Conservation (phyloP, 2,113 vertebrate genomes). For the Tonatia bakeri region DNA sequence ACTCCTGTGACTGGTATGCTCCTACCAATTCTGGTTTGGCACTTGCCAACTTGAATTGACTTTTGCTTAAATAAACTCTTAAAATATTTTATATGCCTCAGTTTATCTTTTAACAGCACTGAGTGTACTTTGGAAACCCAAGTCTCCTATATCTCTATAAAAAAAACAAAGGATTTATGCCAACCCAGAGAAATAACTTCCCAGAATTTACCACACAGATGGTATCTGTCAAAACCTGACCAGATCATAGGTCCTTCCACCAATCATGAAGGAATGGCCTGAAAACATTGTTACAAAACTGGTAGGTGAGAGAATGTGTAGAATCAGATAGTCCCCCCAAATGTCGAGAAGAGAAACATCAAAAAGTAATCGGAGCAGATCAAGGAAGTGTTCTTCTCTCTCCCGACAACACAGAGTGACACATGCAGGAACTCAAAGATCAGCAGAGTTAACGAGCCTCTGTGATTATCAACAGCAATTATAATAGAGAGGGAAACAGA, state of each 20-base stretch:
- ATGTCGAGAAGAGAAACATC: background rate
- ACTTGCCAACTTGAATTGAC: background rate
- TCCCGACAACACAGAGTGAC: background rate
- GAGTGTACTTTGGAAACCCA: background rate
- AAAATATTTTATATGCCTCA: background rate
- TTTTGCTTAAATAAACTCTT: background rate
- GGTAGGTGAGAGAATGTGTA: background rate
- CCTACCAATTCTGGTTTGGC: background rate
- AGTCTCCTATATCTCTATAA: background rate
- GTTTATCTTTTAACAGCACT: background rate
- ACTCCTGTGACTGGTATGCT: background rate
- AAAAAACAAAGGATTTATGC: background rate
- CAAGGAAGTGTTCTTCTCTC: background rate
- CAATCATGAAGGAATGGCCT: background rate
- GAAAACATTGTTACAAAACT: background rate
- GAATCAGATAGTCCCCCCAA: background rate
- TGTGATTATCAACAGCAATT: background rate
- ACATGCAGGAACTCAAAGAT: background rate
- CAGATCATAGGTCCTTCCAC: background rate
- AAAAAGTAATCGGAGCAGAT: background rate
- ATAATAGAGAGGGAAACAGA: background rate
- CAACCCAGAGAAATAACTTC: background rate
- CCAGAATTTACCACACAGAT: background rate
- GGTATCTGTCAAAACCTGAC: background rate
- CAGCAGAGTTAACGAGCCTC: background rate